A percentile compares a stretch with the other conserved stretches of the same genome.
These are phyloP conservation scores for Cossypha polioptera DNA, from an alignment of 2,797 vertebrate species.

Conservation along the genomic window DNA sequence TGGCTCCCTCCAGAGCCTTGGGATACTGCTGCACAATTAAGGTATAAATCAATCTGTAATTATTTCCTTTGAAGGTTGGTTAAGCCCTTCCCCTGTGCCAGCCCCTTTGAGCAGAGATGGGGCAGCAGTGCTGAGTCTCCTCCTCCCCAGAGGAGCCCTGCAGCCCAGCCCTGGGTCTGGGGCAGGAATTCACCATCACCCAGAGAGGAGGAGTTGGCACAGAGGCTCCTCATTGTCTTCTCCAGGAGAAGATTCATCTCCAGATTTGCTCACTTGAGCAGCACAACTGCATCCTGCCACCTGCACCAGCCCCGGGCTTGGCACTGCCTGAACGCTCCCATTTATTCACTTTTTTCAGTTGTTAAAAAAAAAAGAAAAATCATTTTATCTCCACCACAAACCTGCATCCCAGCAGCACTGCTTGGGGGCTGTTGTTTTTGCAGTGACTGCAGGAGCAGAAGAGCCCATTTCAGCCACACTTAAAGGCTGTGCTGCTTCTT, in stretches of 20 bases:
- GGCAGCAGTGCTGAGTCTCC: slow-evolving; percentile 47
- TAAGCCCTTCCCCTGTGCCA: slow-evolving; percentile 56
- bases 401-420: background rate
- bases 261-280: background rate
- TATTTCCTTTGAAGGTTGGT: slow-evolving; percentile 64
- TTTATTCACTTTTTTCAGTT: background rate
- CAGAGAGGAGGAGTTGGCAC: background rate
- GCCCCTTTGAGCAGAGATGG: slow-evolving; percentile 36
- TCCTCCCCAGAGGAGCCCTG: background rate
- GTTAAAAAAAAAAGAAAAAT: background rate
- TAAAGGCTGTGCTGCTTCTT: background rate
- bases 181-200: accelerated
- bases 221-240: background rate
- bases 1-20: slow-evolving; percentile 38
- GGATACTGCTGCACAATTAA: slow-evolving; percentile 51
- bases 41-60: slow-evolving; percentile 58
- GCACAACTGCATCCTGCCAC: background rate
- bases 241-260: background rate
- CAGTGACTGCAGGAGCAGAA: background rate
- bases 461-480: background rate
- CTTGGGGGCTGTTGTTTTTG: background rate
- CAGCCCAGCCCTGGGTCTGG: accelerated
- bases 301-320: background rate
- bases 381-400: background rate
- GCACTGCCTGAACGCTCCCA: background rate